These are phyloP conservation scores for Trissonchulus sp. DNA, from an alignment of 2,888 invertebrate species.

Conservation along the genomic window DNA sequence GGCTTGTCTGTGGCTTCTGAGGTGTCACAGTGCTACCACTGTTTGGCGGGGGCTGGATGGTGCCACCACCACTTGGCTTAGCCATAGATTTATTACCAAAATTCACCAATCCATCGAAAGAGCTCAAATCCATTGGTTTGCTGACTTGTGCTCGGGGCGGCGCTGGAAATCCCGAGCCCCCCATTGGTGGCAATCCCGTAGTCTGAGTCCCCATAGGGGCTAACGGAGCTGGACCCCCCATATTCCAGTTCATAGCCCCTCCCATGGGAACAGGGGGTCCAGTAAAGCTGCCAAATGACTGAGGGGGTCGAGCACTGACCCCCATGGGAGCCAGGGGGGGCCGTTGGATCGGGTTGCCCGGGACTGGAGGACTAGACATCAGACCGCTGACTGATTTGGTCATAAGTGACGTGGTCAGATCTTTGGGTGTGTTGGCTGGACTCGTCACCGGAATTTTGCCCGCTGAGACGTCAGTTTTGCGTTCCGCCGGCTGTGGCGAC, in stretches of 20 bases:
- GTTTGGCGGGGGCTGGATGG: too few relatives aligned
- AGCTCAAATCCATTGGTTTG: too few relatives aligned
- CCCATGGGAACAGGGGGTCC: conserved; percentile 5
- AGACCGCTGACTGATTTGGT: neutral
- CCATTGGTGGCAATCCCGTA: too few relatives aligned
- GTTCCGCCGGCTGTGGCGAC: neutral
- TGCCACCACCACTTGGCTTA: too few relatives aligned
- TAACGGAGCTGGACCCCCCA: neutral
- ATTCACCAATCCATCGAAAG: too few relatives aligned
- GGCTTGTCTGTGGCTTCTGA: too few relatives aligned
- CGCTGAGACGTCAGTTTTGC: neutral
- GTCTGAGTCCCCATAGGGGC: neutral
- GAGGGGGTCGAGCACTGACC: neutral
- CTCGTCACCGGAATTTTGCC: neutral
- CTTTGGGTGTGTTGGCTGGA: neutral
- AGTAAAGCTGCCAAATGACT: neutral
- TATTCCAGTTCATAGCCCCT: neutral
- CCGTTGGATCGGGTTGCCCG: too few relatives aligned
- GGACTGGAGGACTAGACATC: conserved; percentile 13
- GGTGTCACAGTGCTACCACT: too few relatives aligned
- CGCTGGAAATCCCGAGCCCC: too few relatives aligned
- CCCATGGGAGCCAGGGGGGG: too few relatives aligned
- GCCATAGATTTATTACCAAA: too few relatives aligned
- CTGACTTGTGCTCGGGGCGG: too few relatives aligned
- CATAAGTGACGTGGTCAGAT: neutral